Base-by-base conservation (phyloP, 2,888 invertebrate genomes). In the Drosophila colorata region DNA sequence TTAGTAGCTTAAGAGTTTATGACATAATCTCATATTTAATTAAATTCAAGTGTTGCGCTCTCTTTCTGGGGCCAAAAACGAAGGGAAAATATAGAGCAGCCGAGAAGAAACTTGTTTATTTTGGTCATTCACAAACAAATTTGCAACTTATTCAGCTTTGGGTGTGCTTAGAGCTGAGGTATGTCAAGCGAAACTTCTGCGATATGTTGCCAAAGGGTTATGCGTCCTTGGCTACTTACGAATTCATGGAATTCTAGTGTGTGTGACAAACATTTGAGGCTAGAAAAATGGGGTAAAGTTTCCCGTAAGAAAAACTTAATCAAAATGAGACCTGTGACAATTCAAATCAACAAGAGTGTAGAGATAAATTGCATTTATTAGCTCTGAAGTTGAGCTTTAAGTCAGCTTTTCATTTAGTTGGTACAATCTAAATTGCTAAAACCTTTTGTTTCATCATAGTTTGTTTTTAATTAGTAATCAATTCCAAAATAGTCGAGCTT, bases 11-110 rank as follows among this genome's bases (percentile, higher is more conserved):
- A 80, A 70, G 69, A 83, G 61, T 68, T 87, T 68, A 68, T 58
- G 68, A 74, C 35, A 58, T 58, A 49, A 78, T 70, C 58, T 78
- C 63, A 51, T 56, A 64, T 86, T 86, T 88, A 83, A 83, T 83
- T 88, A 83, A 88, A 86, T 63, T 80, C 87, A 87, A 88, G 78
- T 72, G 67, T 65, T 69, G 20, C 41, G 28, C 66, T 35, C 41
- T 11, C 25, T 6, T 35, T 20, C 56, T 59, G 56, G 53, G 51
- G 60, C 53, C 63, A 68, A 61, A 69, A 31, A 25, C 44, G 23
- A 28, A 33, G 11, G 5, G 2, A 13, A 9, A 20, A 14, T 11
- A 23, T 28, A 28, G 53, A 43, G 1, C 14, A 43, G 31, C 47
- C 23, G 25, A 25, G 28, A 31, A 23, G 51, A 69, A 77, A 69